phyloP scores from a whole-genome alignment of 2,113 vertebrate genomes.

The Grammomys surdaster region DNA sequence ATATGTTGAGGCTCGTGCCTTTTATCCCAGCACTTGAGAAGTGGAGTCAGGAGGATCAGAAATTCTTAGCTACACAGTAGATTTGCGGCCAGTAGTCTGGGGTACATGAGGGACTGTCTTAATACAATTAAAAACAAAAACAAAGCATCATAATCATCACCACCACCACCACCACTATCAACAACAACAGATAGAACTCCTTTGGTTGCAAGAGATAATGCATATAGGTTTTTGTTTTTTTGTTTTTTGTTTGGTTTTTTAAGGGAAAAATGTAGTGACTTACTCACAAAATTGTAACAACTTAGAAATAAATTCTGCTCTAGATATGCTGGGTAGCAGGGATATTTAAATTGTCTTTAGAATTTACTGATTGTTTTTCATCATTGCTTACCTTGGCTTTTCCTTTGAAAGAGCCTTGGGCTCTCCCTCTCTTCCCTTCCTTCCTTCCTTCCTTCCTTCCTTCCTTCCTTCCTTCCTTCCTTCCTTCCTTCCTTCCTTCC shows the following conservation, averaged over 20 bases:
- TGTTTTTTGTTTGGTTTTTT: background rate
- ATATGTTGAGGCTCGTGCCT: background rate
- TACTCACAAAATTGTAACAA: background rate
- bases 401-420: background rate
- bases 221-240: background rate
- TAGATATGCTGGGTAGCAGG: background rate
- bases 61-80: background rate
- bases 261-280: background rate
- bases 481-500: fast-evolving
- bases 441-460: fast-evolving
- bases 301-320: background rate
- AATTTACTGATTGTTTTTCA: background rate
- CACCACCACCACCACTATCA: background rate
- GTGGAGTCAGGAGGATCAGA: background rate
- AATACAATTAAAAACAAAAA: background rate
- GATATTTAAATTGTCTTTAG: background rate
- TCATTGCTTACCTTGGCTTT: background rate
- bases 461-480: fast-evolving
- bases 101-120: background rate
- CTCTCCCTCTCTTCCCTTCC: too few species aligned
- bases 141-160: background rate
- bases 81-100: background rate
- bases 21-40: background rate
- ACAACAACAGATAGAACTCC: background rate
- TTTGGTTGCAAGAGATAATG: background rate